Percentiles rank a stretch among this genome's conserved stretches.
Evolutionary conservation across 2,113 vertebrate genomes (phyloP).

Genomic region (Oostethus manadensis): DNA sequence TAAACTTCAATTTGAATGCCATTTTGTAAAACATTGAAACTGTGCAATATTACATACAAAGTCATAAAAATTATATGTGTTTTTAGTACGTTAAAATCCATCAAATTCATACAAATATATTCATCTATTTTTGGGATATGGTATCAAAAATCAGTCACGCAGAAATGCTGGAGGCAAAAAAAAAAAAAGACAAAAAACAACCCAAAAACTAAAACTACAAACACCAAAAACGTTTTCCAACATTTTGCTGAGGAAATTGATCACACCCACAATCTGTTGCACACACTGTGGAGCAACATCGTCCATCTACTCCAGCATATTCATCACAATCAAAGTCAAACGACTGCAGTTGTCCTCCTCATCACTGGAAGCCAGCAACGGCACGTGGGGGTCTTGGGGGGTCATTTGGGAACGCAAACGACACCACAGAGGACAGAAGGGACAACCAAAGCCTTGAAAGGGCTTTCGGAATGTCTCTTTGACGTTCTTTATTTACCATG

Average conservation of each 20-base stretch:
- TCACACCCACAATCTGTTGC: slow-evolving; percentile 10
- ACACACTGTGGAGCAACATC: slow-evolving; percentile 21
- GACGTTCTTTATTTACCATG: not conserved
- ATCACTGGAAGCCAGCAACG: slow-evolving; percentile 21
- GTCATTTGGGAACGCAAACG: slow-evolving; percentile 29
- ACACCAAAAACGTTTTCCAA: no score
- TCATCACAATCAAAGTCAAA: slow-evolving; percentile 43
- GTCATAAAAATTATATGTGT: no score
- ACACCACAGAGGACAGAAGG: slow-evolving; percentile 16
- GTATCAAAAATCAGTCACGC: no score
- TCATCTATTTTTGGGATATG: no score
- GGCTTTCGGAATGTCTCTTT: not conserved
- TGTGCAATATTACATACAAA: no score
- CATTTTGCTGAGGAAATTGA: no score
- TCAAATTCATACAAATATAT: no score
- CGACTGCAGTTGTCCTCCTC: slow-evolving; percentile 25
- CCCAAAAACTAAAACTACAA: no score
- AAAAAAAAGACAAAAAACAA: no score
- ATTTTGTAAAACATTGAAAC: not conserved
- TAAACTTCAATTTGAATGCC: slow-evolving; percentile 23
- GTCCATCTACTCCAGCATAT: slow-evolving; percentile 12
- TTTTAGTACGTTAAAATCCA: no score
- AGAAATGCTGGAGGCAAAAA: no score
- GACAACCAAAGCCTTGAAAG: slow-evolving; percentile 16
- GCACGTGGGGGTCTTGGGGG: slow-evolving; percentile 7